phyloP scores from a whole-genome alignment of 2,113 vertebrate genomes.

The Prietella phreatophila region DNA sequence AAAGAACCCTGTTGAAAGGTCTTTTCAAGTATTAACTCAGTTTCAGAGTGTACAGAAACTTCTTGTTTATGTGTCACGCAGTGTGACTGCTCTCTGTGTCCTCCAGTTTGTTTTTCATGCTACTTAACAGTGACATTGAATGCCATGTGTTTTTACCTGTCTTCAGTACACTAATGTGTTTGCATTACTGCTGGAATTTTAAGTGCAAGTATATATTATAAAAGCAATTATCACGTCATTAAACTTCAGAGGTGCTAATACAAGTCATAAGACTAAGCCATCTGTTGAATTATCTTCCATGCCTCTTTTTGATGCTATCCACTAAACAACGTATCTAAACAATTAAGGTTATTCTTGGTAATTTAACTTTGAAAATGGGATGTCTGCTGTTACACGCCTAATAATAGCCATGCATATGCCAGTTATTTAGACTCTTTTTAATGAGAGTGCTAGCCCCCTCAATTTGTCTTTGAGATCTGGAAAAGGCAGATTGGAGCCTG shows the following conservation, averaged over 20 bases:
- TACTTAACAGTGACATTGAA: constrained; percentile 78
- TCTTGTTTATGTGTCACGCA: constrained; percentile 48
- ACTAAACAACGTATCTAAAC: constrained; percentile 69
- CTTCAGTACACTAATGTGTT: constrained; percentile 74
- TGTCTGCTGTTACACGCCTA: constrained; percentile 69
- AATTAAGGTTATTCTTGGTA: constrained; percentile 73
- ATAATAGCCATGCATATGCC: constrained; percentile 76
- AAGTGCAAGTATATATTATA: constrained; percentile 75
- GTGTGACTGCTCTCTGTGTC: constrained; percentile 38
- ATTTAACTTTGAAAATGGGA: constrained; percentile 76
- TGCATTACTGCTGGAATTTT: constrained; percentile 72
- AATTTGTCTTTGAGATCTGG: constrained; percentile 74
- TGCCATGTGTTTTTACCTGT: constrained; percentile 69
- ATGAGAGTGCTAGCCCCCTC: constrained; percentile 70
- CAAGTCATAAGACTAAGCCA: constrained; percentile 77
- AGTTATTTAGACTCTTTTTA: constrained; percentile 69
- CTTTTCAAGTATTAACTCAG: constrained; percentile 30
- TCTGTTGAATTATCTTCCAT: constrained; percentile 73
- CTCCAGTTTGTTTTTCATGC: constrained; percentile 63
- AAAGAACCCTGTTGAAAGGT: not conserved
- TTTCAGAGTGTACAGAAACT: constrained; percentile 32
- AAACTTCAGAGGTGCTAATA: constrained; percentile 78
- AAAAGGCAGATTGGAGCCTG: constrained; percentile 73
- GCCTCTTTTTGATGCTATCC: constrained; percentile 66
- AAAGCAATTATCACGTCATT: constrained; percentile 82